Percentiles rank a stretch among this genome's conserved stretches.
phyloP scores from a whole-genome alignment of 2,888 invertebrate genomes.

The Buathra laborator region DNA sequence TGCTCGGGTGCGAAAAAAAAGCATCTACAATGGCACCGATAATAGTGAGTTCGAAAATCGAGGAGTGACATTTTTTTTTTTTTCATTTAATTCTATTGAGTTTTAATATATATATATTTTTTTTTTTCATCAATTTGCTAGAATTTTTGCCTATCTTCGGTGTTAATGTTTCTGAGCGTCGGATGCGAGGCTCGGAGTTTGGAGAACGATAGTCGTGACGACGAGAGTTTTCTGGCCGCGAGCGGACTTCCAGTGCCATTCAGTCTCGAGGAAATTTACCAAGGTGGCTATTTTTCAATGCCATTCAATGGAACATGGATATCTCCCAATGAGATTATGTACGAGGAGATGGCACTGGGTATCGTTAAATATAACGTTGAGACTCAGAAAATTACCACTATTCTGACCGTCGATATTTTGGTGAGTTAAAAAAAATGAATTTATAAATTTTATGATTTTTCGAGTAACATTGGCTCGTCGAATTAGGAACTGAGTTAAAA shows the following conservation, averaged over 20 bases:
- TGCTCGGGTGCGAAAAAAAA: constrained; percentile 3
- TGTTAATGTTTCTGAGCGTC: constrained; percentile 13
- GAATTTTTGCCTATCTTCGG: constrained; percentile 7
- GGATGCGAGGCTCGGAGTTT: constrained; percentile 56
- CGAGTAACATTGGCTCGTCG: background rate
- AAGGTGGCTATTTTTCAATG: constrained; percentile 78
- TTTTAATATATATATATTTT: constrained; percentile 2
- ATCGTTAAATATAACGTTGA: constrained; percentile 79
- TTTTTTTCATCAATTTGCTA: constrained; percentile 5
- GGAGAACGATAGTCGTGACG: constrained; percentile 61
- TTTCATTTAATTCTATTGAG: background rate
- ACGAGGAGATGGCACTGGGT: constrained; percentile 71
- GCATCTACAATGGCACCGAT: constrained; percentile 36
- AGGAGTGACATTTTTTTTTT: background rate
- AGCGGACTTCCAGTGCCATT: constrained; percentile 74
- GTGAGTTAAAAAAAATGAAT: constrained; percentile 58
- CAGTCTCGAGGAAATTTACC: constrained; percentile 83
- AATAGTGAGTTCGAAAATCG: constrained; percentile 41
- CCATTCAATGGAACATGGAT: constrained; percentile 86
- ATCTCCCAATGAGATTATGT: constrained; percentile 82
- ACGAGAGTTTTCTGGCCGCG: constrained; percentile 13
- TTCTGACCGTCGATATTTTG: constrained; percentile 69
- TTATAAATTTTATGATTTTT: background rate
- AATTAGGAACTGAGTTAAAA: background rate
- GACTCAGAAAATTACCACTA: constrained; percentile 70